Evolutionary conservation across 2,888 invertebrate species (phyloP).

Genomic region (Choristoneura rosaceana): DNA sequence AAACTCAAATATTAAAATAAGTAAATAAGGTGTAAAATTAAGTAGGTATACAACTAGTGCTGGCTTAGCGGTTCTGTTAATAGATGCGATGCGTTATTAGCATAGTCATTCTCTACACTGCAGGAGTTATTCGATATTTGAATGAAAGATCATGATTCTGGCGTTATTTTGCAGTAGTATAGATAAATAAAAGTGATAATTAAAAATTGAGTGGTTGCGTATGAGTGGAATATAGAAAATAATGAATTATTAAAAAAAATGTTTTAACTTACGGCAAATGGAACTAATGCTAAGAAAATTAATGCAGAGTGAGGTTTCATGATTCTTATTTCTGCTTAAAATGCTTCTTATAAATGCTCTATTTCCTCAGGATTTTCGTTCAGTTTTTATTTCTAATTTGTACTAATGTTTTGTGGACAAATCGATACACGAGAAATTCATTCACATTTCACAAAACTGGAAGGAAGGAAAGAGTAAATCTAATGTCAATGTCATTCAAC

Average conservation of each 20-base stretch:
- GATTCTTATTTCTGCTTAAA: not conserved
- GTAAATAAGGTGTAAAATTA: not conserved
- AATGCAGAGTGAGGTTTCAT: slow-evolving; percentile 22
- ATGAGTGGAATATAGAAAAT: not conserved
- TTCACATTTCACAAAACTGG: too few species aligned
- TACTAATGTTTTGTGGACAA: not conserved
- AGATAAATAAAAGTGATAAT: not conserved
- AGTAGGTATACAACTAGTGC: not conserved
- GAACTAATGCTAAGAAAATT: slow-evolving; percentile 50
- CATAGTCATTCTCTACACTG: not conserved
- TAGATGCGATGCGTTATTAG: not conserved
- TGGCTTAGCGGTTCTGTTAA: not conserved
- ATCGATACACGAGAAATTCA: not conserved
- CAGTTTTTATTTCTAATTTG: slow-evolving; percentile 3
- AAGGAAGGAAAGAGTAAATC: too few species aligned
- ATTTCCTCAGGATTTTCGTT: too few species aligned
- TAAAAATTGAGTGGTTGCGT: too few species aligned
- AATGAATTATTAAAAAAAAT: not conserved
- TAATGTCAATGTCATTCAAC: too few species aligned
- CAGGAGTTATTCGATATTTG: not conserved
- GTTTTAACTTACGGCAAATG: slow-evolving; percentile 51
- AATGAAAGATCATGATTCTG: not conserved
- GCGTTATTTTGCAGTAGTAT: not conserved
- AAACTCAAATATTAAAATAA: not conserved
- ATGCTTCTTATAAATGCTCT: not conserved